These are phyloP conservation scores for Athalia circularis DNA, from an alignment of 2,888 invertebrate genomes.

Conservation along the genomic window DNA sequence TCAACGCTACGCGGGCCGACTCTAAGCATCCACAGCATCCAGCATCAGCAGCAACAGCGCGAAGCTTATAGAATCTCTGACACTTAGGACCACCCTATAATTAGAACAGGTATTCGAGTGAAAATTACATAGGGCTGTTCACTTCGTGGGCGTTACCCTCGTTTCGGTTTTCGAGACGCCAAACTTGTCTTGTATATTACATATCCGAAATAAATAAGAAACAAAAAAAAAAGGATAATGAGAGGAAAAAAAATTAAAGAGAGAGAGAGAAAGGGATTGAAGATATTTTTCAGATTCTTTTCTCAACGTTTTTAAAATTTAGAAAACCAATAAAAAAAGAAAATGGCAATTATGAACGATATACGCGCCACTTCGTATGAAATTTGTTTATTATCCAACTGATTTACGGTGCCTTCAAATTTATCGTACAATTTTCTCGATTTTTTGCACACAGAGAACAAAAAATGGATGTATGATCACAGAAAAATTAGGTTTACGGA, in stretches of 20 bases:
- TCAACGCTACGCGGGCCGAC: slow-evolving; percentile 1
- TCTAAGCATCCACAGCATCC: background rate
- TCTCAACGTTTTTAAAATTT: too few relatives aligned
- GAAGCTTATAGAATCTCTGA: slow-evolving; percentile 30
- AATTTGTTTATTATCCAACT: slow-evolving; percentile 18
- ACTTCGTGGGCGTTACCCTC: slow-evolving; percentile 41
- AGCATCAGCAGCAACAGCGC: background rate
- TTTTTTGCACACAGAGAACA: too few relatives aligned
- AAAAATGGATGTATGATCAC: too few relatives aligned
- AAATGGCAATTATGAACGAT: slow-evolving; percentile 17
- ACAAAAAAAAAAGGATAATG: background rate
- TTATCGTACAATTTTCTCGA: too few relatives aligned
- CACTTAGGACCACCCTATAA: slow-evolving; percentile 60
- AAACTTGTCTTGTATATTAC: background rate
- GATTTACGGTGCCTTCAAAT: background rate
- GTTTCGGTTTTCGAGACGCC: slow-evolving; percentile 41
- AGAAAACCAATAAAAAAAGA: slow-evolving; percentile 25
- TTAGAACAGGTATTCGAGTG: slow-evolving; percentile 68
- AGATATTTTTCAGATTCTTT: too few relatives aligned
- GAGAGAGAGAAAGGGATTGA: background rate
- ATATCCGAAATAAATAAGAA: slow-evolving; percentile 13
- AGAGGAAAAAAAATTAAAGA: background rate
- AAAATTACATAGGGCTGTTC: slow-evolving; percentile 61
- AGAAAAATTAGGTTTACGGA: too few relatives aligned
- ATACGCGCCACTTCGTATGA: background rate